These are phyloP conservation scores for Tanypteryx hageni DNA, from an alignment of 2,888 invertebrate species.

Conservation along the genomic window DNA sequence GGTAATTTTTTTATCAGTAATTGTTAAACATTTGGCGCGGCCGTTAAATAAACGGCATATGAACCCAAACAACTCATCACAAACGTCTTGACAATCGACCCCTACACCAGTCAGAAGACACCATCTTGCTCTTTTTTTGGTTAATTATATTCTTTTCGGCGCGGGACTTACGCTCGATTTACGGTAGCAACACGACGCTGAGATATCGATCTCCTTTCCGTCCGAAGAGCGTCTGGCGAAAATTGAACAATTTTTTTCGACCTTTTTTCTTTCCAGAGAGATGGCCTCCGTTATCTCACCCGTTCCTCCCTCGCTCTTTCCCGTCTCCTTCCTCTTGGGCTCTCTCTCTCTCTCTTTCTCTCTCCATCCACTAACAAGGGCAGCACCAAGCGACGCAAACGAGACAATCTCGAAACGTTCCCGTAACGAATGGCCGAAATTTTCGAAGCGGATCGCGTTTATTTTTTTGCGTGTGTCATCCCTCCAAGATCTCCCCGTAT, in stretches of 20 bases:
- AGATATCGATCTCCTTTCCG: neutral
- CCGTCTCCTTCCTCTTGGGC: neutral
- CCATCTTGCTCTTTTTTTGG: neutral
- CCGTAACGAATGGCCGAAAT: neutral
- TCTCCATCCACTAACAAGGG: neutral
- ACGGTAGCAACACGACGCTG: neutral
- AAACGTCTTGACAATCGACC: too few species aligned
- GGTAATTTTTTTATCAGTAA: too few species aligned
- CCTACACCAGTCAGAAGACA: too few species aligned
- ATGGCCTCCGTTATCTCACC: neutral
- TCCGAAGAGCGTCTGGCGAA: neutral
- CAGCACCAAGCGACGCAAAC: neutral
- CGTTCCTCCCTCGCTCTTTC: neutral
- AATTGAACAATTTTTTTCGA: neutral
- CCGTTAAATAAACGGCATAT: too few species aligned
- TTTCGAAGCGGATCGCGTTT: conserved; percentile 32
- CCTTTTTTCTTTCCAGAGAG: neutral
- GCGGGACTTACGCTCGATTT: neutral
- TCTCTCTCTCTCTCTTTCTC: neutral
- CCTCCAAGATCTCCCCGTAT: neutral
- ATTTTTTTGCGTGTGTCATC: neutral
- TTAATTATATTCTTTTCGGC: neutral
- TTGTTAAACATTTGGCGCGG: too few species aligned
- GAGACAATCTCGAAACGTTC: neutral
- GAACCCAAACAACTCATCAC: too few species aligned